These are phyloP conservation scores for Tiliqua scincoides DNA, from an alignment of 2,113 vertebrate species.

Conservation along the genomic window DNA sequence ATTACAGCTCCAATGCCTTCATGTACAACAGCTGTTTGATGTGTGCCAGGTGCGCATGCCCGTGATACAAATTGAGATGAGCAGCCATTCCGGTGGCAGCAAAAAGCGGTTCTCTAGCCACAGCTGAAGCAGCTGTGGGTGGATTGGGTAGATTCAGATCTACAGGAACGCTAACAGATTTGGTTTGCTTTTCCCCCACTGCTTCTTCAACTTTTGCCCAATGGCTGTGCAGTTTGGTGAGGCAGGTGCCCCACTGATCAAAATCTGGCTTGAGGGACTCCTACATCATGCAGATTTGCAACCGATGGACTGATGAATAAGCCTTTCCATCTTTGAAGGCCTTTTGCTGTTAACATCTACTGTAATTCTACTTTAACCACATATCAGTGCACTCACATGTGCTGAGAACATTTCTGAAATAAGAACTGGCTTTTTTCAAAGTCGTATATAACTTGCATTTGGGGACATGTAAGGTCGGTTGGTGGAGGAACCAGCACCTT, in stretches of 20 bases:
- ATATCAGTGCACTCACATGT: background rate
- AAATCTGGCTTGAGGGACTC: background rate
- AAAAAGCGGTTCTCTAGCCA: background rate
- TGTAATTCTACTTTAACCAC: background rate
- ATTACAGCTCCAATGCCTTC: background rate
- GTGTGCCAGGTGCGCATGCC: background rate
- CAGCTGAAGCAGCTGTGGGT: too few relatives aligned
- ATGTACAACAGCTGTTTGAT: background rate
- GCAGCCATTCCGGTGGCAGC: background rate
- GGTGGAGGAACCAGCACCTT: conserved; percentile 43
- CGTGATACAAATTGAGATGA: background rate
- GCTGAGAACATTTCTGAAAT: background rate
- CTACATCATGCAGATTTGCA: background rate
- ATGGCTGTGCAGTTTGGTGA: background rate
- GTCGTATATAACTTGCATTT: background rate
- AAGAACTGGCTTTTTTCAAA: background rate
- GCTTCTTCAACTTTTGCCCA: background rate
- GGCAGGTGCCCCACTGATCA: background rate
- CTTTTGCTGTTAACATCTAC: background rate
- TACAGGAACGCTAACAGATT: background rate
- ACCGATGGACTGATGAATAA: conserved; percentile 9
- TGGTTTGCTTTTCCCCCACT: background rate
- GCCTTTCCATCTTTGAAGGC: background rate
- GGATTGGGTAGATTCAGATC: too few relatives aligned
- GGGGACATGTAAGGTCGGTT: background rate